Conservation (phyloP, 2,797 vertebrate genomes). For the Synaphobranchus kaupii region DNA sequence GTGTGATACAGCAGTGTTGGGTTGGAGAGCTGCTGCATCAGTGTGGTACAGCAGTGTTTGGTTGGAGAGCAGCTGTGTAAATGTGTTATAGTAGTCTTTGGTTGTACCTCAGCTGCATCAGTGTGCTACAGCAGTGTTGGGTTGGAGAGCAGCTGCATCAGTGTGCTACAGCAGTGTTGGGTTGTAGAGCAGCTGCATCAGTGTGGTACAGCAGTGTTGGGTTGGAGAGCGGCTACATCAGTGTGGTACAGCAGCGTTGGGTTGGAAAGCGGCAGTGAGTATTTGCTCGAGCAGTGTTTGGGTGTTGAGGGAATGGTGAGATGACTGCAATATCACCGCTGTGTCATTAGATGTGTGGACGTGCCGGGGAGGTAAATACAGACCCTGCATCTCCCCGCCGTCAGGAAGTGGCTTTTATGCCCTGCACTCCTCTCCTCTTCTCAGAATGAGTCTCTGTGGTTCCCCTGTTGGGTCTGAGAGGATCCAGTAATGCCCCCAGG, state of each 20-base stretch:
- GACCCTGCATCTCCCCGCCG: not conserved
- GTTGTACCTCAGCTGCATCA: not conserved
- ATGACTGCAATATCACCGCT: constrained; percentile 19
- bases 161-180: not conserved
- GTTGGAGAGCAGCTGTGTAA: not conserved
- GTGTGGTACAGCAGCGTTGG: not conserved
- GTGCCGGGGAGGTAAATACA: constrained; percentile 12
- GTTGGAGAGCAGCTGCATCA: not conserved
- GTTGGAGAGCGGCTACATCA: not conserved
- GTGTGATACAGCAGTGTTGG: not conserved
- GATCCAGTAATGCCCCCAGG: constrained; percentile 2
- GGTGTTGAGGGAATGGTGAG: not conserved
- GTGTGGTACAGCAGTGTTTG: not conserved
- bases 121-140: not conserved
- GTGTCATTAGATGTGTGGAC: constrained; percentile 2
- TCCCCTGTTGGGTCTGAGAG: constrained; percentile 24
- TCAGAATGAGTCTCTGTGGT: constrained; percentile 41
- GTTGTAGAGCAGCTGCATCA: too few species aligned
- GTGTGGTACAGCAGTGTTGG: too few species aligned
- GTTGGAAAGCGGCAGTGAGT: not conserved
- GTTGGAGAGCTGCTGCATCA: too few species aligned
- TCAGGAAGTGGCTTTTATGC: constrained; percentile 21
- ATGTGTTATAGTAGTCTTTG: not conserved
- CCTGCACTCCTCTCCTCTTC: constrained; percentile 23
- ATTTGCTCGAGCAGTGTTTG: not conserved